These are phyloP conservation scores for Teleiodes luculella DNA, from an alignment of 2,888 invertebrate species.

Conservation along the genomic window DNA sequence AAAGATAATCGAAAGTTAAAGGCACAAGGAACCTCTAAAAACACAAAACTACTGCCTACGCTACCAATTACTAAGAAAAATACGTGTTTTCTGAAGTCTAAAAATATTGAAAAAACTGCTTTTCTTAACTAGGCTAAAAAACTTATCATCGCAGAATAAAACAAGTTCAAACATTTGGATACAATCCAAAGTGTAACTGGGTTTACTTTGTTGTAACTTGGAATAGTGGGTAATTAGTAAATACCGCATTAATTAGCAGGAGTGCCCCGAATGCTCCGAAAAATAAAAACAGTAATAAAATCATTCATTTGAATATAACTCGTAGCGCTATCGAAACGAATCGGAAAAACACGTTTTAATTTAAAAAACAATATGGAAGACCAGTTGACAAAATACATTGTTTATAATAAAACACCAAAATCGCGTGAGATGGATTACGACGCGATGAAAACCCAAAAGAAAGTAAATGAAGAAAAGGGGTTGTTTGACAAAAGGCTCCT, in stretches of 20 bases:
- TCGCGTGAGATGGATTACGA: conserved; percentile 58
- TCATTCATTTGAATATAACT: background rate
- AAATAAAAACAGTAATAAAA: background rate
- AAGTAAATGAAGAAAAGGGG: conserved; percentile 39
- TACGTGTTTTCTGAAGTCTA: background rate
- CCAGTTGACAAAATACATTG: conserved; percentile 57
- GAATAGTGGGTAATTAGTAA: conserved; percentile 2
- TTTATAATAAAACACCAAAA: conserved; percentile 66
- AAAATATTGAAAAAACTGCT: background rate
- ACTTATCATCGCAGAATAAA: background rate
- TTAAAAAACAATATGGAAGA: conserved; percentile 43
- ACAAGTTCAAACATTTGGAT: background rate
- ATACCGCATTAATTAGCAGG: conserved; percentile 9
- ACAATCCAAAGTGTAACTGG: background rate
- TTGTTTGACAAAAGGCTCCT: conserved; percentile 53
- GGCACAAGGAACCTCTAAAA: no score
- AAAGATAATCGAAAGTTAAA: no score
- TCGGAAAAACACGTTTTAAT: background rate
- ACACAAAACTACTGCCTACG: no score
- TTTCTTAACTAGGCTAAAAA: background rate
- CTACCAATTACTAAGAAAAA: no score
- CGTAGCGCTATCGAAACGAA: no score
- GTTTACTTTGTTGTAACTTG: background rate
- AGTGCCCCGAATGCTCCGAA: background rate
- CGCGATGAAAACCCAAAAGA: conserved; percentile 47